These are phyloP conservation scores for Ommatoiulus sabulosus DNA, from an alignment of 2,888 invertebrate genomes.

Conservation along the genomic window DNA sequence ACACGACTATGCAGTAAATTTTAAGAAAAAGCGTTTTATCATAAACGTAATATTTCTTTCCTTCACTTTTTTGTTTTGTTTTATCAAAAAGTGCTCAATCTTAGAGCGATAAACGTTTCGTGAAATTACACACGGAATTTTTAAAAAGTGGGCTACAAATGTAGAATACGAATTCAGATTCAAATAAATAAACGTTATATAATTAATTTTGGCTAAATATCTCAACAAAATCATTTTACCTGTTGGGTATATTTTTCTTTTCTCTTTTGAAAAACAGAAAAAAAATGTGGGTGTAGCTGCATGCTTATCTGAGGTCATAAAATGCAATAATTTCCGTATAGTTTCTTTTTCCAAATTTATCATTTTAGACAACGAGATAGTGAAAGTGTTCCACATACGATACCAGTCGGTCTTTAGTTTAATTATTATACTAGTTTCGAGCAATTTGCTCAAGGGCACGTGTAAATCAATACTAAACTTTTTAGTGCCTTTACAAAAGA, in stretches of 20 bases:
- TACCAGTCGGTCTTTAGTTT: not conserved
- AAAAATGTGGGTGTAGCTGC: constrained; percentile 1
- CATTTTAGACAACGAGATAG: not conserved
- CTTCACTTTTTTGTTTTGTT: not conserved
- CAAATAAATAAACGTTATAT: not conserved
- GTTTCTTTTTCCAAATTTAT: not conserved
- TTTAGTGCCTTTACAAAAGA: not conserved
- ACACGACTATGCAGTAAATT: not conserved
- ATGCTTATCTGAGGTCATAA: not conserved
- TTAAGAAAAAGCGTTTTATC: not conserved
- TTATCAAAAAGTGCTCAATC: not conserved
- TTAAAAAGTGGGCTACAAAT: not conserved
- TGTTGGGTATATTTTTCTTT: not conserved
- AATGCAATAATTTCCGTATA: not conserved
- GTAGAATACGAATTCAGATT: not conserved
- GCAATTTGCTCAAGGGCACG: not conserved
- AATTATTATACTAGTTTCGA: not conserved
- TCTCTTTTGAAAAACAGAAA: not conserved
- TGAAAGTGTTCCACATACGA: not conserved
- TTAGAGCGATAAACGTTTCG: not conserved
- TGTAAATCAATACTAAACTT: not conserved
- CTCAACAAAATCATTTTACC: not conserved
- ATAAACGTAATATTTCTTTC: not conserved
- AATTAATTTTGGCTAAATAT: constrained; percentile 4
- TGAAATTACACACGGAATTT: not conserved